Percentiles rank a stretch among this genome's conserved stretches.
phyloP scores from a whole-genome alignment of 1,140 invertebrate genomes.

The Uloborus diversus region DNA sequence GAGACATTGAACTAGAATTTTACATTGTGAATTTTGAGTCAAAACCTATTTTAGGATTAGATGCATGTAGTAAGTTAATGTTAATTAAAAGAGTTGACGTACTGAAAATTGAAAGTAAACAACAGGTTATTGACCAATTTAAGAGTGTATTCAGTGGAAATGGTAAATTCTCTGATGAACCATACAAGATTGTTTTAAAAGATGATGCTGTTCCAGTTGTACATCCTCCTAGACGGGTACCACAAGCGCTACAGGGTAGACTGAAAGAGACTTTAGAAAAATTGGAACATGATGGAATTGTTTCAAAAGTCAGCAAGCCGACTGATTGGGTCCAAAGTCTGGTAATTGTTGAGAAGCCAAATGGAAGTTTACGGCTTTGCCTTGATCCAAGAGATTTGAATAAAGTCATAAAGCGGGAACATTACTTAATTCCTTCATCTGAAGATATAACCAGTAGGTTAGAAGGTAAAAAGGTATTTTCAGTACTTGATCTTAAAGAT shows the following conservation, averaged over 20 bases:
- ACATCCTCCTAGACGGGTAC: slow-evolving; percentile 44
- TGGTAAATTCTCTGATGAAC: not conserved
- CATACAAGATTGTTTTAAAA: not conserved
- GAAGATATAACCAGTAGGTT: slow-evolving; percentile 6
- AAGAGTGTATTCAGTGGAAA: not conserved
- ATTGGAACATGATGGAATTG: slow-evolving; percentile 56
- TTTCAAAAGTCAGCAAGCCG: slow-evolving; percentile 58
- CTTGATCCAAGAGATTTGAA: slow-evolving; percentile 61
- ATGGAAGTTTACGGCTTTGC: slow-evolving; percentile 50
- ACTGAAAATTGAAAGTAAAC: no score
- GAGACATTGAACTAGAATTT: not conserved
- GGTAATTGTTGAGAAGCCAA: slow-evolving; percentile 56
- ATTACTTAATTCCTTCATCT: slow-evolving; percentile 8
- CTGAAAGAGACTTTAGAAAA: slow-evolving; percentile 52
- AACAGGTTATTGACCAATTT: no score
- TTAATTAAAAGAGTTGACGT: no score
- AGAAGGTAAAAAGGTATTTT: slow-evolving; percentile 20
- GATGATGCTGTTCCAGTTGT: slow-evolving; percentile 18
- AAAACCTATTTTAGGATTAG: not conserved
- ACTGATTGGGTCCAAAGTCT: slow-evolving; percentile 59
- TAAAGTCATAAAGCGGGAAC: slow-evolving; percentile 53
- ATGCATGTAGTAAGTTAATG: no score
- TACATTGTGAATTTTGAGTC: not conserved
- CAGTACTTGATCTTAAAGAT: slow-evolving; percentile 8
- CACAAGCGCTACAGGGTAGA: slow-evolving; percentile 30